Evolutionary conservation across 2,797 vertebrate genomes (phyloP).

Genomic region (Garrulus glandarius): DNA sequence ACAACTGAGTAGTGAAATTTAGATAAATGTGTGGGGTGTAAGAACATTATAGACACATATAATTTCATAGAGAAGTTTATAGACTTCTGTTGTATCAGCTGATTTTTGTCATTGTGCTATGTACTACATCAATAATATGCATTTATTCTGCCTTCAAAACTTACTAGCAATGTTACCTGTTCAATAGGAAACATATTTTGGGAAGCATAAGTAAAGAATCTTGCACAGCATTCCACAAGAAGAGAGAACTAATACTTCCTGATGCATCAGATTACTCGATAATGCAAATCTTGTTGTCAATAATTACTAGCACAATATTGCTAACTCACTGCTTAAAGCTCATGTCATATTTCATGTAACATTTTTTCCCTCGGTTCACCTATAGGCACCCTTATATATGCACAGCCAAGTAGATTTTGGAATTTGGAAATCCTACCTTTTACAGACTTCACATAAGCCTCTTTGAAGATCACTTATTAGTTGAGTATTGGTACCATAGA

Average conservation of each 20-base stretch:
- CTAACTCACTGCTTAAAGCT: neutral
- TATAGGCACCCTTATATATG: neutral
- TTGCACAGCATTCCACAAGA: neutral
- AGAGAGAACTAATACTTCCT: neutral
- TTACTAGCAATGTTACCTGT: neutral
- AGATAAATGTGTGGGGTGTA: neutral
- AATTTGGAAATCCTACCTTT: neutral
- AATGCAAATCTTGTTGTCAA: neutral
- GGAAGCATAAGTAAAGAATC: neutral
- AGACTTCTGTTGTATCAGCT: neutral
- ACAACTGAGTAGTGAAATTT: neutral
- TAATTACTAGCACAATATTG: neutral
- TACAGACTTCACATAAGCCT: neutral
- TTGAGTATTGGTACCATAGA: neutral
- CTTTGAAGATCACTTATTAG: neutral
- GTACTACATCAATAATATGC: neutral
- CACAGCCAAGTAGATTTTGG: neutral
- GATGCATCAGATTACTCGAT: neutral
- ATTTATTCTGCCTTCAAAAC: neutral
- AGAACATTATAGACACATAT: neutral
- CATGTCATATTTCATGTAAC: neutral
- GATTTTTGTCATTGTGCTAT: neutral
- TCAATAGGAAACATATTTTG: neutral
- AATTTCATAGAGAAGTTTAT: neutral
- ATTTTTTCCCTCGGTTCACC: neutral